phyloP scores from a whole-genome alignment of 2,113 vertebrate species.

The Leptosomus discolor region DNA sequence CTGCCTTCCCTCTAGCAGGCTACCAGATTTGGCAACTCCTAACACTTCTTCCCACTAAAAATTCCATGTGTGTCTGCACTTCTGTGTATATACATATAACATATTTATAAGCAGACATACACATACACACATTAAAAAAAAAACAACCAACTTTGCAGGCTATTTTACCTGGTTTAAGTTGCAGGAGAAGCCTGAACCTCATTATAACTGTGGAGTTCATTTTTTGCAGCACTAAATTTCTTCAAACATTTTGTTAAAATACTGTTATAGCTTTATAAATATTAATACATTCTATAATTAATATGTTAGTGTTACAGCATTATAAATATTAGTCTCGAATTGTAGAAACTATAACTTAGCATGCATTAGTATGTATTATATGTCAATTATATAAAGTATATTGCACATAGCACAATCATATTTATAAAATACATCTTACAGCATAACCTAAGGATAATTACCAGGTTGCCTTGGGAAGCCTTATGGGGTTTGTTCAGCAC shows the following conservation, averaged over 20 bases:
- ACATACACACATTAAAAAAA: rapidly evolving
- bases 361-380: neutral
- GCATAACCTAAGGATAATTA: neutral
- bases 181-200: neutral
- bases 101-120: neutral
- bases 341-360: neutral
- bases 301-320: neutral
- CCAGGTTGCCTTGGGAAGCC: neutral
- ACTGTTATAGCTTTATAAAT: neutral
- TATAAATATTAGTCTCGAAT: slow-evolving; percentile 5
- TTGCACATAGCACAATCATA: neutral
- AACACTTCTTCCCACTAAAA: neutral
- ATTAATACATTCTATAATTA: neutral
- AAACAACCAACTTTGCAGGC: neutral
- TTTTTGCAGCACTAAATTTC: neutral
- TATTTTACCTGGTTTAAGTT: neutral
- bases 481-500: neutral
- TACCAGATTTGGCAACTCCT: neutral
- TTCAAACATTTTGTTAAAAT: neutral
- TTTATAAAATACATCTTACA: neutral
- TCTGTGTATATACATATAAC: rapidly evolving
- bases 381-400: neutral
- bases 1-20: neutral
- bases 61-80: neutral
- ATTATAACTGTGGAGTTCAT: neutral